Base-by-base conservation (phyloP, 2,888 invertebrate genomes). In the Phaonia tiefii region DNA sequence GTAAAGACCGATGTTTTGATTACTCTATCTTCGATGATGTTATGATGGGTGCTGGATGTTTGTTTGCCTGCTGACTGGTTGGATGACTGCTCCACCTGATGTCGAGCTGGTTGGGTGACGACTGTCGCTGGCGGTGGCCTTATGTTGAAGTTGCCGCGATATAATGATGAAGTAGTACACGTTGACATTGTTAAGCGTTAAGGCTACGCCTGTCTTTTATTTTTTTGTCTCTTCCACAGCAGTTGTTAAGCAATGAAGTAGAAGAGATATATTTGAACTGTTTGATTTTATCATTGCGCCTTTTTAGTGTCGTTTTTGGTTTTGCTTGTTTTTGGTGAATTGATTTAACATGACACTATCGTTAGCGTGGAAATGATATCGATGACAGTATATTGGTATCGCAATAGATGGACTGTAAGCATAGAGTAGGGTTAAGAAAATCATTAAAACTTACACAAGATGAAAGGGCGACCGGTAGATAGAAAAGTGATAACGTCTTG, bases 141-240 rank as follows among this genome's bases (percentile, higher is more conserved):
- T 17, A 26, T 54, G 80, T 75, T 81, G 77, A 74, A 78, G 77
- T 78, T 75, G 80, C 67, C 71, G 71, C 71, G 77, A 81, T 81
- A n/a, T n/a, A 81, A 81, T 81, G 75, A 81, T 81, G 80, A 81
- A 77, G 71, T 81, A 77, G 75, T 71, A 75, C 67, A 22, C 74
- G 74, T 80, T 80, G 80, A 80, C 77, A 80, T 80, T 71, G 77
- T 78, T 81, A 75, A 81, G 80, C 75, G 78, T 81, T 78, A 81
- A 81, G 80, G 77, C 80, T 78, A 81, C 80, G 80, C 80, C 80
- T 81, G 80, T 80, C 77, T 71, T 75, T 75, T 63, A 37, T 42
- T 60, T 66, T 77, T 75, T 60, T 49, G 26, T 42, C 37, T 26
- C 39, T 63, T 25, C 20, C 44, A 4, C 25, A 54, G 8, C 63